A percentile compares a stretch with the other conserved stretches of the same genome.
These are phyloP conservation scores for Microtus richardsoni DNA, from an alignment of 2,113 vertebrate species.

Conservation along the genomic window DNA sequence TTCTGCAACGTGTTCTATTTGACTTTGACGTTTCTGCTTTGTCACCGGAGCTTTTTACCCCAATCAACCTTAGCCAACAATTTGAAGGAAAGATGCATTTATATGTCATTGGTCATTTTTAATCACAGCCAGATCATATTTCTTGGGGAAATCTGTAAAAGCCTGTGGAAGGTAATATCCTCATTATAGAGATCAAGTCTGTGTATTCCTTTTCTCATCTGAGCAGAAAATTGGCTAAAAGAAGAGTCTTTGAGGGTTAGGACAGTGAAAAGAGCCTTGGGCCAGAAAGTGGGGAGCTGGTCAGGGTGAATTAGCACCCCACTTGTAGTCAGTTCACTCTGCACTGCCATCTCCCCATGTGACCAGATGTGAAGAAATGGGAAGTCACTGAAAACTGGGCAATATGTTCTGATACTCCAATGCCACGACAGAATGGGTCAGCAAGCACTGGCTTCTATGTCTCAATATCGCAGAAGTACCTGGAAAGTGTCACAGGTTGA, in stretches of 20 bases:
- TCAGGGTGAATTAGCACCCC: not conserved
- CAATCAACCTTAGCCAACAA: constrained; percentile 22
- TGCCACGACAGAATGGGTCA: not conserved
- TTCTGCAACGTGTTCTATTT: constrained; percentile 37
- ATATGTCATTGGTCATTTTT: constrained; percentile 3
- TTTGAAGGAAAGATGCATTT: constrained; percentile 1
- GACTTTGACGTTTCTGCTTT: constrained; percentile 56
- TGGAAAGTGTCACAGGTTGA: not conserved
- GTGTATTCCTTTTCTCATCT: not conserved
- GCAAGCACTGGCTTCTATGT: not conserved
- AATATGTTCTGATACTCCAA: not conserved
- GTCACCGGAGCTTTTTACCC: not conserved
- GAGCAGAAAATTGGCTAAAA: not conserved
- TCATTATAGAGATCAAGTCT: constrained; percentile 22
- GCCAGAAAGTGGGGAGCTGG: too few species aligned
- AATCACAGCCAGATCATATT: not conserved
- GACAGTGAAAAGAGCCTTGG: not conserved
- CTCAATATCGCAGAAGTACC: not conserved
- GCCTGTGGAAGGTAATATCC: constrained; percentile 42
- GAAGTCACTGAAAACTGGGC: not conserved
- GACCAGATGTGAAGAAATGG: not conserved
- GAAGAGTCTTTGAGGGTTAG: not conserved
- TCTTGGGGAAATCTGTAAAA: constrained; percentile 51
- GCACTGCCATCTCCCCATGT: not conserved
- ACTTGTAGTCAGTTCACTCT: not conserved